Percentiles rank a stretch among this genome's conserved stretches.
Evolutionary conservation across 2,113 vertebrate species (phyloP).

Genomic region (Panthera uncia): DNA sequence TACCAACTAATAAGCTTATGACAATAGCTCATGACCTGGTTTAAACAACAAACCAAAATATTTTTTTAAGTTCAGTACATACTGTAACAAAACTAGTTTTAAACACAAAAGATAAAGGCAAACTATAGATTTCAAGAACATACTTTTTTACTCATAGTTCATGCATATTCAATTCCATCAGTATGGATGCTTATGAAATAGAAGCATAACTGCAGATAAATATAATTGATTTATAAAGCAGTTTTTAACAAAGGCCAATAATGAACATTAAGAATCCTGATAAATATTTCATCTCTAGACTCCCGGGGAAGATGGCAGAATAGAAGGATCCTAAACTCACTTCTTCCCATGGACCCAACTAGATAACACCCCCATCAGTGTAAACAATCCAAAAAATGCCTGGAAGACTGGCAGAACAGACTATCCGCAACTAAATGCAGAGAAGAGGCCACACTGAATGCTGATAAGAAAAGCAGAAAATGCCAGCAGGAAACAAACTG

Average conservation of each 20-base stretch:
- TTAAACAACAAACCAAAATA: neutral
- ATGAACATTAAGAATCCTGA: neutral
- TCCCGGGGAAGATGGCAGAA: neutral
- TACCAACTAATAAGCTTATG: neutral
- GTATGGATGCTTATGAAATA: neutral
- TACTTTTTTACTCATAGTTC: neutral
- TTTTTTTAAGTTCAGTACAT: neutral
- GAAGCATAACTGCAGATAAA: neutral
- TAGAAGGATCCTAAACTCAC: neutral
- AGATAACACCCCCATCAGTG: neutral
- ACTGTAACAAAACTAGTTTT: neutral
- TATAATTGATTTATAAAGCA: neutral
- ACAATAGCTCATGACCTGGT: neutral
- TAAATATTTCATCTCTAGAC: neutral
- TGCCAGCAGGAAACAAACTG: neutral
- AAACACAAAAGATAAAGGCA: neutral
- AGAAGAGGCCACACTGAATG: neutral
- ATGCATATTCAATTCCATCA: neutral
- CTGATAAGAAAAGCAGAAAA: neutral
- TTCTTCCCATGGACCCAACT: neutral
- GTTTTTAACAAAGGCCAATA: neutral
- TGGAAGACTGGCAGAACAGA: neutral
- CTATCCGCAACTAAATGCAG: neutral
- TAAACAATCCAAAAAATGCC: neutral
- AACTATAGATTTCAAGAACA: neutral